Base-by-base conservation (phyloP, 2,888 invertebrate genomes). In the Argynnis bischoffii region DNA sequence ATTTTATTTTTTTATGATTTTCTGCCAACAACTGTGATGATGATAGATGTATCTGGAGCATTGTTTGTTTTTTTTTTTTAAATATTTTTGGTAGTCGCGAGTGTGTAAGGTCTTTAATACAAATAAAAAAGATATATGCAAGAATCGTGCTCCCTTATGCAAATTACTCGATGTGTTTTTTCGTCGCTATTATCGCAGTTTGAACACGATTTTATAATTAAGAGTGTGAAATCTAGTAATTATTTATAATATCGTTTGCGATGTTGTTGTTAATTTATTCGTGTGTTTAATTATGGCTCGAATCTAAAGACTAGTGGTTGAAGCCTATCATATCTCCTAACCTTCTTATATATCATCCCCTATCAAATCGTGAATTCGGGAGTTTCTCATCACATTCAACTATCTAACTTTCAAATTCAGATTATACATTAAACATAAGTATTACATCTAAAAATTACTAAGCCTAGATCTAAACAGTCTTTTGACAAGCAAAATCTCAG, bases 91-190 rank as follows among this genome's bases (percentile, higher is more conserved):
- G 4, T 6, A 18, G 21, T 57, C 26, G 31, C 60, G 16, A 51
- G 61, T 66, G 53, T 48, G 56, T 57, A 31, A 57, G 41, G 8
- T 41, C 66, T 66, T 69, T 69, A 53, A 54, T n/a, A 55, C 55
- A 60, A 65, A 86, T 88, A 87, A 89, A 86, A 79, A 77, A 85
- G 88, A 89, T 89, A 80, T 79, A 84, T 89, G 87, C 63, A 73
- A 71, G 78, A 86, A 75, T 86, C 89, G 87, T 89, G 88, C 82
- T 79, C 81, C 77, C 79, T 82, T 86, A 87, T 89, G 87, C 80
- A 84, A 87, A 87, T 88, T 76, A 73, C 78, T 81, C 81, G 75
- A 78, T 78, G 75, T 77, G 78, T 77, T 79, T 79, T 79, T 75
- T 60, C 8, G 74, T 78, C 79, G 81, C 80, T 81, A 85, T 82